Conservation (phyloP, 1,140 invertebrate genomes). For the Macrobrachium rosenbergii region DNA sequence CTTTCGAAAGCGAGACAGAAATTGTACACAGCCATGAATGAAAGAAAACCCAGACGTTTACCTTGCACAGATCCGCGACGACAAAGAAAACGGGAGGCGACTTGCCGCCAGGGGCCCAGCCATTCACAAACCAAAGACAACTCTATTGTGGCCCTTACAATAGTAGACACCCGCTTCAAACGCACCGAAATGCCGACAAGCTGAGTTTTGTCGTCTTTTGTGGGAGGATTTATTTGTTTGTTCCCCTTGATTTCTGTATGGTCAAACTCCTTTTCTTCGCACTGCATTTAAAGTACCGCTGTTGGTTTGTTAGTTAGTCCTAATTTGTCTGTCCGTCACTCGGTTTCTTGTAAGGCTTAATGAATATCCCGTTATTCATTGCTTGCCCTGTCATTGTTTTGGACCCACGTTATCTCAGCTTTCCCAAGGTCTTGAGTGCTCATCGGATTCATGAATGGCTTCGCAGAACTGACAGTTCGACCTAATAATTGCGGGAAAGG, state of each 20-base stretch:
- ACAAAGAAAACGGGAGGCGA: slow-evolving; percentile 25
- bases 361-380: too few species aligned
- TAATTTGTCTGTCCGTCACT: too few species aligned
- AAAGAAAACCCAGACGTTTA: slow-evolving; percentile 19
- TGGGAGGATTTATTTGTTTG: neutral
- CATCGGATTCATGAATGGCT: too few species aligned
- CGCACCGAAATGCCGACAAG: slow-evolving; percentile 57
- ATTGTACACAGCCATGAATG: too few species aligned
- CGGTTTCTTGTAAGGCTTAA: too few species aligned
- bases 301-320: too few species aligned
- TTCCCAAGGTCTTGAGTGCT: too few species aligned
- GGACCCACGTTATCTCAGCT: too few species aligned
- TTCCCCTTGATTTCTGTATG: slow-evolving; percentile 10
- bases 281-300: slow-evolving; percentile 2
- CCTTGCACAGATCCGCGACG: neutral
- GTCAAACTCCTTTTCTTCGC: slow-evolving; percentile 5
- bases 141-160: slow-evolving; percentile 41
- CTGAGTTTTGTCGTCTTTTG: slow-evolving; percentile 8
- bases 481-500: too few species aligned
- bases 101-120: slow-evolving; percentile 26
- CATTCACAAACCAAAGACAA: slow-evolving; percentile 58
- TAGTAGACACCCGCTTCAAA: slow-evolving; percentile 56
- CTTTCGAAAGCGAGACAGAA: too few species aligned
- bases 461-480: too few species aligned
- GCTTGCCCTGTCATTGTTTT: too few species aligned